These are phyloP conservation scores for Antigone vipio DNA, from an alignment of 2,113 vertebrate species.

Conservation along the genomic window DNA sequence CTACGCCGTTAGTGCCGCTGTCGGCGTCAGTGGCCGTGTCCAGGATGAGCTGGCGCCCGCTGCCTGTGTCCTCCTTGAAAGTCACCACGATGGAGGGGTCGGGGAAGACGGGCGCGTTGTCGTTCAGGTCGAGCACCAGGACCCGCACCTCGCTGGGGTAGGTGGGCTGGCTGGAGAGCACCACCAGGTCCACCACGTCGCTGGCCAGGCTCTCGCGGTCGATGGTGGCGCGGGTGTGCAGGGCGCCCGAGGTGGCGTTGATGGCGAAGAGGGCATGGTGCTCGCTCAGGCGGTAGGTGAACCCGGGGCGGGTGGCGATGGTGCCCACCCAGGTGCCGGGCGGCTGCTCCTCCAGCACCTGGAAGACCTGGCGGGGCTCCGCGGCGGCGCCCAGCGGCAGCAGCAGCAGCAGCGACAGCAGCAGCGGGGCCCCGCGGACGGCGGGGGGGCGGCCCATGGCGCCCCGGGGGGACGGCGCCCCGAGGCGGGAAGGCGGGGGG, in stretches of 20 bases:
- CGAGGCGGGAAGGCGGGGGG: background rate
- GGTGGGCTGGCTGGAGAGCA: conserved; percentile 95
- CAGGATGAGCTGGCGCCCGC: conserved; percentile 94
- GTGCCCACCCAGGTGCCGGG: conserved; percentile 91
- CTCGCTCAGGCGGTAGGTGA: conserved; percentile 96
- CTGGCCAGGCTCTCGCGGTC: conserved; percentile 90
- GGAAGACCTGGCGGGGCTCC: conserved; percentile 92
- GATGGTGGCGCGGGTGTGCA: conserved; percentile 88
- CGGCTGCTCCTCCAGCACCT: conserved; percentile 92
- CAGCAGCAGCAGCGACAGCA: background rate
- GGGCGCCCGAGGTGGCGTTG: conserved; percentile 87
- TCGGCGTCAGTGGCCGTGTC: conserved; percentile 95
- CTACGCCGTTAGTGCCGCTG: conserved; percentile 91
- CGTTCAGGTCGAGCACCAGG: conserved; percentile 92
- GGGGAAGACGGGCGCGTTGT: conserved; percentile 94
- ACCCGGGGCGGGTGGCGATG: conserved; percentile 88
- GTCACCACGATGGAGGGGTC: conserved; percentile 92
- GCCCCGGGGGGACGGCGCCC: background rate
- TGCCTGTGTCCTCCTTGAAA: conserved; percentile 95
- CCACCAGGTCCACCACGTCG: conserved; percentile 93
- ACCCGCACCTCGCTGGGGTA: conserved; percentile 97
- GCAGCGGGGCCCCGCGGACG: background rate
- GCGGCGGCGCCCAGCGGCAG: conserved; percentile 41
- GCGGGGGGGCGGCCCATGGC: conserved; percentile 52
- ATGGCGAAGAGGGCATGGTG: conserved; percentile 91